These are phyloP conservation scores for Coturnix japonica DNA, from an alignment of 2,113 vertebrate genomes.

Conservation along the genomic window DNA sequence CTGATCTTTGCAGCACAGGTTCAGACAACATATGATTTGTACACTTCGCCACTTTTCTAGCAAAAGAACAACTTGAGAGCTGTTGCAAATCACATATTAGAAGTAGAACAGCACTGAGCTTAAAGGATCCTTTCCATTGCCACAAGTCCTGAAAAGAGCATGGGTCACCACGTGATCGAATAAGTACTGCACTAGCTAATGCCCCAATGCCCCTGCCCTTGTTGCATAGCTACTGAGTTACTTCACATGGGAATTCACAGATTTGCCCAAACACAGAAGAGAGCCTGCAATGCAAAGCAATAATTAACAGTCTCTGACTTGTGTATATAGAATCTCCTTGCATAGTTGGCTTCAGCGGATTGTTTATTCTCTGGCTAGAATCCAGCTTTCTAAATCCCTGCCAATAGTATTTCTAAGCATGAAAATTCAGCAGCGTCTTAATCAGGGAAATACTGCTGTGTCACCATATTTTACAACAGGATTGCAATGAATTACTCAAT, in stretches of 20 bases:
- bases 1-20: not conserved
- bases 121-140: too few relatives aligned
- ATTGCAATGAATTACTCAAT: constrained; percentile 1
- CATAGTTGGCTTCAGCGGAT: not conserved
- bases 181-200: not conserved
- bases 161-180: rapidly evolving
- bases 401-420: constrained; percentile 27
- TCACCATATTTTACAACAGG: not conserved
- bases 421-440: constrained; percentile 10
- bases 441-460: not conserved
- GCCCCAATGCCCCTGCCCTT: not conserved
- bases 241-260: not conserved
- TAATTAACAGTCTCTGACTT: not conserved
- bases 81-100: not conserved
- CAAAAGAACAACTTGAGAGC: not conserved
- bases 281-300: not conserved
- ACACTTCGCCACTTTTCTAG: not conserved
- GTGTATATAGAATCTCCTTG: not conserved
- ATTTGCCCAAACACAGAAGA: not conserved
- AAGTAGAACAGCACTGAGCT: not conserved
- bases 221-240: rapidly evolving
- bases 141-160: not conserved
- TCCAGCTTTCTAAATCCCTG: constrained; percentile 17
- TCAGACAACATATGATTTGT: not conserved
- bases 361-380: constrained; percentile 32